These are phyloP conservation scores for Marisa cornuarietis DNA, from an alignment of 1,140 invertebrate species.

Conservation along the genomic window DNA sequence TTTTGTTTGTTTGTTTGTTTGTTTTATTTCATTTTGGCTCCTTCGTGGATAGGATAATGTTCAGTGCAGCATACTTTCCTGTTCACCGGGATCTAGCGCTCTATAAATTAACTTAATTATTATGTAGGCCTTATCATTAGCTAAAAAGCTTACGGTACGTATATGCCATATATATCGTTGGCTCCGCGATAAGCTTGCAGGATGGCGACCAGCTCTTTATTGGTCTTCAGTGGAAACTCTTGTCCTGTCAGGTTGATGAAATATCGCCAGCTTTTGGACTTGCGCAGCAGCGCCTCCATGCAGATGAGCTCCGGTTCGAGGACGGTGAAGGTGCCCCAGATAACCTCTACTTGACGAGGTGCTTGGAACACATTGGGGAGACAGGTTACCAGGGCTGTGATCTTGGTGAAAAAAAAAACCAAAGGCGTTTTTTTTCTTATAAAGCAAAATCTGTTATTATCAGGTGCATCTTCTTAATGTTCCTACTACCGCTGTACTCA, in stretches of 20 bases:
- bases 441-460: too few species aligned
- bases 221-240: conserved; percentile 56
- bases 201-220: conserved; percentile 47
- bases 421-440: too few species aligned
- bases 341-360: conserved; percentile 31
- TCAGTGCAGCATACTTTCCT: too few species aligned
- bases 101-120: conserved; percentile 26
- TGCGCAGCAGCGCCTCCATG: conserved; percentile 45
- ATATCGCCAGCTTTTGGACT: conserved; percentile 52
- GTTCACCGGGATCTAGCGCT: neutral
- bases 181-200: conserved; percentile 43
- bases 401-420: too few species aligned
- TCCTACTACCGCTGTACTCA: too few species aligned
- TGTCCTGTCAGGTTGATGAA: conserved; percentile 54
- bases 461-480: too few species aligned
- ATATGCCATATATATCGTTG: conserved; percentile 37
- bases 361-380: conserved; percentile 48
- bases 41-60: too few species aligned
- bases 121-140: too few species aligned
- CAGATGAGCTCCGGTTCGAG: conserved; percentile 53
- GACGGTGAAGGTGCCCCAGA: conserved; percentile 43
- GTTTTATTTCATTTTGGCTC: too few species aligned
- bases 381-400: conserved; percentile 37
- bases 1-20: too few species aligned
- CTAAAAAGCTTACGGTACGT: neutral